Base-by-base conservation (phyloP, 64 coral and sea anemone species). In the Stichodactyla helianthus region DNA sequence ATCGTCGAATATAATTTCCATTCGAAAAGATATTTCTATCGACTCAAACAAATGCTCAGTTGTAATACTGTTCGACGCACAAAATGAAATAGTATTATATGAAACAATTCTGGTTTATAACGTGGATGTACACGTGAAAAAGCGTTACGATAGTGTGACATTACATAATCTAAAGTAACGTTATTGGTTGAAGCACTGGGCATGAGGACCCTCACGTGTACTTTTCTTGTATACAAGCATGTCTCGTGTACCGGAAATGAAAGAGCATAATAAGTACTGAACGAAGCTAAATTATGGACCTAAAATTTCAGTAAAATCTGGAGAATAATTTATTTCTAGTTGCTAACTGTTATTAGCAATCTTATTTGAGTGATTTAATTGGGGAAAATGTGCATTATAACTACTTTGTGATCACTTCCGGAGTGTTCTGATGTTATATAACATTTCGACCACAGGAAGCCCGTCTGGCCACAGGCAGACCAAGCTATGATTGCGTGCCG, bases 111-210 rank as follows among this genome's bases (percentile, higher is more conserved):
- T 68, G 1, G 63, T 68, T 68, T 68, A 6, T 22, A 68, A 68
- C 63, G 19, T 22, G 63, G 63, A n/a, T 8, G 18, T 68, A 68
- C 63, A 68, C 63, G 63, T 68, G 63, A 68, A 68, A 22, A 22
- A 20, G 19, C 63, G 63, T 68, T 58, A 68, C 63, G 63, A n/a
- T 68, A 68, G 7, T 68, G 18, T 68, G 63, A 68, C 18, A 68
- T 68, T 68, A 20, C 63, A 68, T 68, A 68, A 68, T 68, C 63
- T 7, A 68, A 68, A 20, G 63, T 68, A 68, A 68, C 63, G 63
- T 23, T 9, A 68, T 68, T 68, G 63, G 63, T 23, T 68, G 63
- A 68, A 68, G n/a, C n/a, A 68, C 63, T 22, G 18, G 63, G 63
- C 63, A 23, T 68, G 19, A 22, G 18, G 18, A n/a, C 5, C 5